Evolutionary conservation across 2,113 vertebrate genomes (phyloP).

Genomic region (Eurystomus gularis): DNA sequence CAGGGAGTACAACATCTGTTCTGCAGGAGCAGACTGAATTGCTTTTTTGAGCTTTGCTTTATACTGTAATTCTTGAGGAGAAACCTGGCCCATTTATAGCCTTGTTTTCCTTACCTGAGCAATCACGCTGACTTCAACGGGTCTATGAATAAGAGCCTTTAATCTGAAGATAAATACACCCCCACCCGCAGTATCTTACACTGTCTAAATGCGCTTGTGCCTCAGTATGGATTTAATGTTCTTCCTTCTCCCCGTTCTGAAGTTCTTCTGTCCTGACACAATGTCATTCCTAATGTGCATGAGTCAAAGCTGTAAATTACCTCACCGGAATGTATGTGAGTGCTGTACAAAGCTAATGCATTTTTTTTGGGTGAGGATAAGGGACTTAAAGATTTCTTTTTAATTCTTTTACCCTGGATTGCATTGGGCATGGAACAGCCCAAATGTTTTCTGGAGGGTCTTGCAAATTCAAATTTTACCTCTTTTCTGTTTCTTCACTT

Average conservation of each 20-base stretch:
- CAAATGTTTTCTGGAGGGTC: background rate
- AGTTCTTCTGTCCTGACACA: background rate
- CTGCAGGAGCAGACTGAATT: background rate
- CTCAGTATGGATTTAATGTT: background rate
- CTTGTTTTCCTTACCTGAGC: background rate
- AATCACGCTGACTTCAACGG: background rate
- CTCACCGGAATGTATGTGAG: background rate
- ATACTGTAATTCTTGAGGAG: background rate
- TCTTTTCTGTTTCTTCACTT: background rate
- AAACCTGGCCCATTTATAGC: background rate
- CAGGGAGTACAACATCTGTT: background rate
- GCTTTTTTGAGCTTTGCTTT: background rate
- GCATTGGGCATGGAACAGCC: background rate
- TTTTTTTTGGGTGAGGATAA: background rate
- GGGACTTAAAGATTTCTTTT: background rate
- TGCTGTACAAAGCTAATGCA: background rate
- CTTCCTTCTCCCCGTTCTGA: background rate
- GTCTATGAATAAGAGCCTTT: background rate
- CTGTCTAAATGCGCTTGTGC: background rate
- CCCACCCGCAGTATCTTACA: background rate
- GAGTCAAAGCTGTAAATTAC: background rate
- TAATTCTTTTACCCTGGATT: background rate
- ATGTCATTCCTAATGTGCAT: background rate
- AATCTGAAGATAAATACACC: background rate
- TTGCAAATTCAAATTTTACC: background rate